phyloP scores from a whole-genome alignment of 2,797 vertebrate genomes.

The Oophaga sylvatica region DNA sequence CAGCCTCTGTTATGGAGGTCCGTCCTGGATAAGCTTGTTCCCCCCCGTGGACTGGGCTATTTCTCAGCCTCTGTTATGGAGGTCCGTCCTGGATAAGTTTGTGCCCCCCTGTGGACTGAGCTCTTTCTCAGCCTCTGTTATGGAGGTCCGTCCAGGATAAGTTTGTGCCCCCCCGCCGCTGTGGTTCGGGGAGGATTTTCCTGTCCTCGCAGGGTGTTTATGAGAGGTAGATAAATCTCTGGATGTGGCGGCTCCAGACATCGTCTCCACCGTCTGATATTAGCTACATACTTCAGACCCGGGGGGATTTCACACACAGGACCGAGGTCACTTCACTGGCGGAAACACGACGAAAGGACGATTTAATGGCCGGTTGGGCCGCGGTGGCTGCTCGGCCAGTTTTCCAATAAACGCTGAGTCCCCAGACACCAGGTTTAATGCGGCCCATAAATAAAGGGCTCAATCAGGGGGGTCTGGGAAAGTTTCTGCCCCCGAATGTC shows the following conservation, averaged over 20 bases:
- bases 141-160: too few species aligned
- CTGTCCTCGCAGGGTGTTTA: slow-evolving; percentile 37
- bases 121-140: too few species aligned
- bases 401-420: slow-evolving; percentile 35
- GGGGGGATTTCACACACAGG: not conserved
- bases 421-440: slow-evolving; percentile 35
- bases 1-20: too few species aligned
- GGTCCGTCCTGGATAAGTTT: too few species aligned
- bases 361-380: slow-evolving; percentile 21
- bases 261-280: slow-evolving; percentile 45
- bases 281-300: slow-evolving; percentile 43
- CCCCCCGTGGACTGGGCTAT: too few species aligned
- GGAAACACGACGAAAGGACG: slow-evolving; percentile 7
- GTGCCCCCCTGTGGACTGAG: too few species aligned
- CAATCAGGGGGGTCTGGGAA: not conserved
- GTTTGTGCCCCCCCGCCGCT: too few species aligned
- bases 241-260: slow-evolving; percentile 5
- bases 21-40: too few species aligned
- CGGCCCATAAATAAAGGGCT: slow-evolving; percentile 43
- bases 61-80: too few species aligned
- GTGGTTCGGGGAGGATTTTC: not conserved
- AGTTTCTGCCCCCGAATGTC: not conserved
- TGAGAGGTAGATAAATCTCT: slow-evolving; percentile 47
- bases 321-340: slow-evolving; percentile 9
- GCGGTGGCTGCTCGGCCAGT: slow-evolving; percentile 20